Base-by-base conservation (phyloP, 2,113 vertebrate species). In the Scatophagus argus region DNA sequence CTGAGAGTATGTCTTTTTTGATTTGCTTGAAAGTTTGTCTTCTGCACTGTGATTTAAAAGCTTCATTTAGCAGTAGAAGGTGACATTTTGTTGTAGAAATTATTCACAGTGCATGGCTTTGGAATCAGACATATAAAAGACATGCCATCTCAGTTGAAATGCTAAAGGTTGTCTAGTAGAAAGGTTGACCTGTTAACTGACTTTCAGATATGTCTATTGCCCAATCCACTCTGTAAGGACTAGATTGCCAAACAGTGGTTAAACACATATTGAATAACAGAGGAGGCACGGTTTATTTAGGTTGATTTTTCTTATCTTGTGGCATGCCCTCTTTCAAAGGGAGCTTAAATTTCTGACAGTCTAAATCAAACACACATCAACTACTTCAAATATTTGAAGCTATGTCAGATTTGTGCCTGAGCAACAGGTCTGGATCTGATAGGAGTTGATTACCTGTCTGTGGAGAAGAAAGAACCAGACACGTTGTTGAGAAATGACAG, bases 391-490 rank as follows among this genome's bases (percentile, higher is more conserved):
- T 77, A 81, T 84, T 47, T 84, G 51, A 84, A 25, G 69, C 54
- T 38, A 10, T 67, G 56, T 76, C 59, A 49, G 74, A 81, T 69
- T 16, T 73, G 39, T 68, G 47, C 60, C 77, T 74, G 10, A 65
- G 61, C 62, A 64, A 11, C 25, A 62, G 75, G 79, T 86, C 59
- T 83, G 87, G 63, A 79, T 86, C 73, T 83, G 85, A 91, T 72
- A 86, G 41, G 41, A 58, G 66, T 21, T 84, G 85, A 89, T 84
- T 79, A 74, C 44, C 54, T 86, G 68, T 89, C 87, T 68, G 43
- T 41, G 51, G 47, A 77, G 60, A 64, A 74, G 65, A 81, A 60
- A 81, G 73, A 74, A 31, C 47, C 77, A 81, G 56, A 74, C 75
- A 65, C 66, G 39, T 62, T 64, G 27, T 77, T 81, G 61, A 63